phyloP scores from a whole-genome alignment of 2,113 vertebrate species.

The Empidonax alnorum region DNA sequence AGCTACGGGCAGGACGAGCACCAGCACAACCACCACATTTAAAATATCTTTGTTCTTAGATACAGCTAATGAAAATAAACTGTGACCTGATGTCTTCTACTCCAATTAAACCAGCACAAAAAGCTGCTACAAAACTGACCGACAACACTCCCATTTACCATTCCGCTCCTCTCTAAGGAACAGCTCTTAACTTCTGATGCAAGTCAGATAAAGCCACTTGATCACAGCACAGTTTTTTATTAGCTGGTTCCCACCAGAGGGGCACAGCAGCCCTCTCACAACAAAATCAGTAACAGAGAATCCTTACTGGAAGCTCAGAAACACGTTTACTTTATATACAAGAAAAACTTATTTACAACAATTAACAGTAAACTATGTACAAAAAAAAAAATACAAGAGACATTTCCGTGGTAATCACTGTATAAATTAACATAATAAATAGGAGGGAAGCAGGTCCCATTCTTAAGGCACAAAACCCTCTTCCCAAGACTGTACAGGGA shows the following conservation, averaged over 20 bases:
- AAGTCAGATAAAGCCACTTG: not conserved
- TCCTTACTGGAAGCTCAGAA: conserved; percentile 62
- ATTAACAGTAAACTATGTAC: conserved; percentile 68
- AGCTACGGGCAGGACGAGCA: not conserved
- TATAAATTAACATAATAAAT: conserved; percentile 87
- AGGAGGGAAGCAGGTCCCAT: conserved; percentile 68
- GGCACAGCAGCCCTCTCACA: not conserved
- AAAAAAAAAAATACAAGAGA: conserved; percentile 62
- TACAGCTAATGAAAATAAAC: not conserved
- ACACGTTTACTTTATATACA: conserved; percentile 75
- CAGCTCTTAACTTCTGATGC: not conserved
- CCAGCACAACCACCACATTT: not conserved
- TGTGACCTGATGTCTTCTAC: not conserved
- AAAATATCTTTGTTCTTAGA: not conserved
- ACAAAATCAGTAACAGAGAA: not conserved
- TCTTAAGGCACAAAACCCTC: conserved; percentile 75
- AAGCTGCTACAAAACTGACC: not conserved
- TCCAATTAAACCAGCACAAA: not conserved
- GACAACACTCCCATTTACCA: not conserved
- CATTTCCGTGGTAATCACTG: conserved; percentile 56
- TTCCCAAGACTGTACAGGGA: conserved; percentile 55
- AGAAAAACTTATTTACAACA: conserved; percentile 74
- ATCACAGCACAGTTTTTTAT: conserved; percentile 32
- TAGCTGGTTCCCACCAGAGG: not conserved
- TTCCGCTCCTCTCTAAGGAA: not conserved